Percentiles rank a stretch among this genome's conserved stretches.
These are phyloP conservation scores for Propithecus perrieri DNA, from an alignment of 2,797 vertebrate species.

Conservation along the genomic window DNA sequence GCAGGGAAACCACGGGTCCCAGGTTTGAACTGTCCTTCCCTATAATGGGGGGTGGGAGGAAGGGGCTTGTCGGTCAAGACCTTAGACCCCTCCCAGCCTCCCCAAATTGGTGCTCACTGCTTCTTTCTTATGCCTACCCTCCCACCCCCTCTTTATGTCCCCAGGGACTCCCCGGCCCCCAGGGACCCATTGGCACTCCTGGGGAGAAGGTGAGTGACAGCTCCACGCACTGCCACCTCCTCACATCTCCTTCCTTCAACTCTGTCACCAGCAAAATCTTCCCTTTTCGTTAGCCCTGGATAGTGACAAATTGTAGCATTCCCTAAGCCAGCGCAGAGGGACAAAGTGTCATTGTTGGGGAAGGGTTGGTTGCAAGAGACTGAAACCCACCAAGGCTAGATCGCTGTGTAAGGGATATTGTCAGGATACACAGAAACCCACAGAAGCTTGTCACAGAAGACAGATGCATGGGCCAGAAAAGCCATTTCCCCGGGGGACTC, in stretches of 20 bases:
- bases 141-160: slow-evolving; percentile 28
- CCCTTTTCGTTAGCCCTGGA: background rate
- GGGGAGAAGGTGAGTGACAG: slow-evolving; percentile 92
- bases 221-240: fast-evolving
- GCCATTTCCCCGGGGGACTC: background rate
- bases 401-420: background rate
- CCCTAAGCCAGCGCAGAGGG: background rate
- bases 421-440: background rate
- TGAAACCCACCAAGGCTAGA: background rate
- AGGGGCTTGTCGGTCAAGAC: background rate
- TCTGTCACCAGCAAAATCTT: background rate
- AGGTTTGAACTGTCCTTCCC: slow-evolving; percentile 84
- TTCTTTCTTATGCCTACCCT: background rate
- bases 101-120: background rate
- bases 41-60: fast-evolving
- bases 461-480: background rate
- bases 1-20: slow-evolving; percentile 93
- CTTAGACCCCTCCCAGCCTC: background rate
- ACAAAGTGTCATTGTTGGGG: background rate
- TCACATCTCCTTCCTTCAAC: background rate
- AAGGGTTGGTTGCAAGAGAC: background rate
- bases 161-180: slow-evolving; percentile 93
- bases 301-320: background rate
- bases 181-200: slow-evolving; percentile 93
- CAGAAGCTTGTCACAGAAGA: background rate